A percentile compares a stretch with the other conserved stretches of the same genome.
Evolutionary conservation across 1,140 invertebrate genomes (phyloP).

Genomic region (Drosophila littoralis): DNA sequence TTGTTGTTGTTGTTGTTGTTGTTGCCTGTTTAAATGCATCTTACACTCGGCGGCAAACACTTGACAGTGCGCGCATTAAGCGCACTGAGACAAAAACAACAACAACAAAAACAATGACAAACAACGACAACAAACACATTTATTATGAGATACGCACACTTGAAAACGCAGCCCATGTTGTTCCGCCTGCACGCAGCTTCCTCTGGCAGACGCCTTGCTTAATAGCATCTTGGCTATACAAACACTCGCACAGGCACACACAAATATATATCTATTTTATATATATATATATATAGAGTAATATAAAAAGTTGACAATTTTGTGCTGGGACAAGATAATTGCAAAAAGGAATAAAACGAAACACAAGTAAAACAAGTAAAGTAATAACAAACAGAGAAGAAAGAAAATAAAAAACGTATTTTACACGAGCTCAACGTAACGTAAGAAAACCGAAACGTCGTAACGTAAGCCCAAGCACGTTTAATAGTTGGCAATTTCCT

Average conservation of each 20-base stretch:
- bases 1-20: slow-evolving; percentile 15
- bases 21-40: slow-evolving; percentile 26
- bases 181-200: background rate
- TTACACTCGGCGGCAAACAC: slow-evolving; percentile 44
- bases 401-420: slow-evolving; percentile 15
- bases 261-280: slow-evolving; percentile 44
- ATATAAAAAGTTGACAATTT: slow-evolving; percentile 60
- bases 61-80: slow-evolving; percentile 44
- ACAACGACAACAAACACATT: slow-evolving; percentile 54
- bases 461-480: slow-evolving; percentile 51
- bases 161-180: slow-evolving; percentile 29
- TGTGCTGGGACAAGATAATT: slow-evolving; percentile 81
- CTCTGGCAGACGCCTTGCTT: slow-evolving; percentile 26
- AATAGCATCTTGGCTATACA: slow-evolving; percentile 55
- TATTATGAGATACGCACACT: slow-evolving; percentile 63
- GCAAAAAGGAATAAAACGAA: slow-evolving; percentile 39
- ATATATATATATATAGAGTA: slow-evolving; percentile 38
- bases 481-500: slow-evolving; percentile 69
- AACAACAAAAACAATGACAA: slow-evolving; percentile 17
- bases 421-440: background rate
- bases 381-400: slow-evolving; percentile 34
- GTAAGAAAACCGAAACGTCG: slow-evolving; percentile 3
- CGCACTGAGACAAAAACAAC: slow-evolving; percentile 25
- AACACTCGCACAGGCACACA: slow-evolving; percentile 25
- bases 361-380: slow-evolving; percentile 29